Evolutionary conservation across 2,113 vertebrate genomes (phyloP).

Genomic region (Phylloscopus trochilus): DNA sequence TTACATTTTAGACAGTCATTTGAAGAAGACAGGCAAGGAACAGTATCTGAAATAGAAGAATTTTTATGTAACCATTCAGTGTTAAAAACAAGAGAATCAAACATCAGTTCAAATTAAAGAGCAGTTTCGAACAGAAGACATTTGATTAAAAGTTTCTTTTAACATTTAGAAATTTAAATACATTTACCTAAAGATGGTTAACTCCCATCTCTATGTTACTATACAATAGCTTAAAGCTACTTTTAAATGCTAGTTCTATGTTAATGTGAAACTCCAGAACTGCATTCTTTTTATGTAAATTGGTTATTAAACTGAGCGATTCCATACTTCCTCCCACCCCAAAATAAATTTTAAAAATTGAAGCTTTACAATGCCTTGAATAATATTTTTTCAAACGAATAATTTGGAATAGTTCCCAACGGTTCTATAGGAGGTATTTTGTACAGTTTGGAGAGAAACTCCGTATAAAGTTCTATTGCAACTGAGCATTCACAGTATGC

Average conservation of each 20-base stretch:
- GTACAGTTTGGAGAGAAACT: conserved; percentile 65
- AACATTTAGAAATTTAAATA: conserved; percentile 81
- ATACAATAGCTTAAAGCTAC: conserved; percentile 74
- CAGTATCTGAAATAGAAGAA: conserved; percentile 55
- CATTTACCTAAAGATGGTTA: conserved; percentile 74
- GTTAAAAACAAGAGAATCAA: conserved; percentile 60
- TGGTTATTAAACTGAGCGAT: not conserved
- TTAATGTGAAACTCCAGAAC: conserved; percentile 64
- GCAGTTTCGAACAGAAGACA: conserved; percentile 68
- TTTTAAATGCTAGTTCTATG: conserved; percentile 69
- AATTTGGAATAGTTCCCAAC: conserved; percentile 31
- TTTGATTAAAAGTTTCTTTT: conserved; percentile 73
- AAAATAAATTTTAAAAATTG: conserved; percentile 24
- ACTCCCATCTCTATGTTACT: conserved; percentile 68
- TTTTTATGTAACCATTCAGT: conserved; percentile 65
- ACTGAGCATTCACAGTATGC: conserved; percentile 75
- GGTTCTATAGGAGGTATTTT: conserved; percentile 65
- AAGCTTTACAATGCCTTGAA: conserved; percentile 47
- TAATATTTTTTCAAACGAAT: conserved; percentile 5
- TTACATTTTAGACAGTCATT: not conserved
- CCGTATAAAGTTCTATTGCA: conserved; percentile 64
- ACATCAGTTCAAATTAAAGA: conserved; percentile 53
- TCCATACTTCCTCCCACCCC: not conserved
- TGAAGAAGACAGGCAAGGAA: conserved; percentile 22
- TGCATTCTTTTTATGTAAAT: conserved; percentile 23